These are phyloP conservation scores for Andrena bicolor DNA, from an alignment of 2,888 invertebrate species.

Conservation along the genomic window DNA sequence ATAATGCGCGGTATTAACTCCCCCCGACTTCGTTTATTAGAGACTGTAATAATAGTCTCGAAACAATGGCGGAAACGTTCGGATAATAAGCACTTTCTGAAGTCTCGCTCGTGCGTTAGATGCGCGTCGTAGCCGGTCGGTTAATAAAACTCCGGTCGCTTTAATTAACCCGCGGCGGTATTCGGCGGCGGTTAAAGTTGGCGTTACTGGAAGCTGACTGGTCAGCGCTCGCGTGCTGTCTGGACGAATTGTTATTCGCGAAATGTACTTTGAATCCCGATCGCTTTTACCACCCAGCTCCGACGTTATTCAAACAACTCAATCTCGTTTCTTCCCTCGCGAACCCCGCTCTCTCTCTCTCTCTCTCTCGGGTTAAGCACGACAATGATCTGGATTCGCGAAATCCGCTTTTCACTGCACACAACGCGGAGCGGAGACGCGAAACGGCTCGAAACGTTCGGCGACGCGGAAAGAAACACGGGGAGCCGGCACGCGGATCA, in stretches of 20 bases:
- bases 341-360: no score
- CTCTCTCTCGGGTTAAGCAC: no score
- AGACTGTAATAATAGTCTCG: constrained; percentile 41
- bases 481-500: constrained; percentile 54
- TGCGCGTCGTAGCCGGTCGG: no score
- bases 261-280: not conserved
- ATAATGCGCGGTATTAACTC: constrained; percentile 56
- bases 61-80: constrained; percentile 32
- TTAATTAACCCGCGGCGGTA: not conserved
- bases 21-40: constrained; percentile 50
- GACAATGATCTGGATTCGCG: not conserved
- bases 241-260: no score
- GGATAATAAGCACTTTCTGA: constrained; percentile 6
- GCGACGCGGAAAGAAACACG: constrained; percentile 33
- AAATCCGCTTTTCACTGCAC: not conserved
- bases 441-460: not conserved
- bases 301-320: no score
- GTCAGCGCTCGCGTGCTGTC: no score
- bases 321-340: no score
- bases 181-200: not conserved
- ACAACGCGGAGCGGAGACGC: not conserved
- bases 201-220: not conserved
- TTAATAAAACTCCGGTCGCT: not conserved
- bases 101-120: constrained; percentile 1
- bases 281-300: not conserved